Base-by-base conservation (phyloP, 2,888 invertebrate genomes). In the Lithosia quadra region DNA sequence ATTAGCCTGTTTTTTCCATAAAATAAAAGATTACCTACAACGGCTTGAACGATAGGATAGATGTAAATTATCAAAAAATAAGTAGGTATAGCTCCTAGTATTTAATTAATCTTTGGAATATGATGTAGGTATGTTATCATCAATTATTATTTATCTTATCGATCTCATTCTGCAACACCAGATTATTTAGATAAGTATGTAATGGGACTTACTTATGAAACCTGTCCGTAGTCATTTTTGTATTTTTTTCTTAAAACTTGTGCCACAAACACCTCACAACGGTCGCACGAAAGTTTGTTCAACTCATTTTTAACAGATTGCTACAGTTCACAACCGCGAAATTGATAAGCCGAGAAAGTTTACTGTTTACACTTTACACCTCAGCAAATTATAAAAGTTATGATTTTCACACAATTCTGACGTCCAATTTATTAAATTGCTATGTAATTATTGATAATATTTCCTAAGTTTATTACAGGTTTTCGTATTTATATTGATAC, bases 221-320 rank as follows among this genome's bases (percentile, higher is more conserved):
- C 88, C 96, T 93, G 88, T 96, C 96, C 61, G 96, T 96, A 81
- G 95, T 94, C 96, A 96, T 96, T 87, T 88, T 91, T 75, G 61
- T 71, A 66, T 33, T 69, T 68, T 66, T 73, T 78, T 71, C 73
- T 74, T 67, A 75, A 73, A 72, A 71, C 74, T 70, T 60, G 63
- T 63, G 62, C 36, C 67, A 73, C 70, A 77, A 74, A 73, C 75
- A 82, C 78, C 76, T 68, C 67, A 76, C 63, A 74, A 72, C 74
- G 71, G 71, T 55, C 68, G 72, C 67, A 78, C 69, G 63, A 81
- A 84, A 87, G 88, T 88, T 88, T 87, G 81, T 89, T 93, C 90
- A 92, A 92, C 90, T 93, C 93, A 94, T 94, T 92, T 86, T 92
- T 74, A 80, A 82, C 81, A 83, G 86, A 87, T 87, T 86, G 78